Evolutionary conservation across 23 tunicate species (phyloP), one percentile per base, ranked within the genome.

Genomic region (Aplidium turbinatum): DNA sequence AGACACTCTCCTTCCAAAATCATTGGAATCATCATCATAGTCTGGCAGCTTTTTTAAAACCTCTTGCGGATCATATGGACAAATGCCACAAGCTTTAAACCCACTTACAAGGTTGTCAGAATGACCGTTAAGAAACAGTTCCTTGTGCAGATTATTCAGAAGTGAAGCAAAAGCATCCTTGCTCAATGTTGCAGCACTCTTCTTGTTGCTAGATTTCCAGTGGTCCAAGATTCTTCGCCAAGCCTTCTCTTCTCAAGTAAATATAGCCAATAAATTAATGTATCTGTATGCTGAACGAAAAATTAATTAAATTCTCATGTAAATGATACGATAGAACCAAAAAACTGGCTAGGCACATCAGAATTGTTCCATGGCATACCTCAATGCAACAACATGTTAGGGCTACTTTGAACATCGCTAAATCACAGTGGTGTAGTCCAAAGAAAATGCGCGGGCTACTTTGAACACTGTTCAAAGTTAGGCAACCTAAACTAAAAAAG

Each of bases 101-200:
- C 36, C 68, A 60, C 68, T 60, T 6, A 60, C 38, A 26, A 60
- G 36, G n/a, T 60, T 60, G 7, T 28, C 68, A 27, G 68, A 60
- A 30, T 60, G 68, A 38, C 31, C 38, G n/a, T 4, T 20, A 60
- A 38, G 9, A 60, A 60, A 60, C 13, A 60, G 7, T 5, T 60
- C 9, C 5, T 30, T 29, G 31, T 60, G 68, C 7, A 60, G 68
- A 9, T 60, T 60, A 16, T 20, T 16, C 31, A 60, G 68, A 30
- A 60, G 68, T 4, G 38, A 6, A 4, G 38, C 16, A 60, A 60
- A 60, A 60, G 35, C n/a, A 60, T 4, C 31, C 31, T 30, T 60
- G 68, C 68, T 60, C n/a, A 60, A 30, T 4, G 68, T 60, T 60
- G 68, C n/a, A 60, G 68, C 29, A 30, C n/a, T 60, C 38, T 60